Base-by-base conservation (phyloP, 1,140 invertebrate genomes). In the Heliconius congener region DNA sequence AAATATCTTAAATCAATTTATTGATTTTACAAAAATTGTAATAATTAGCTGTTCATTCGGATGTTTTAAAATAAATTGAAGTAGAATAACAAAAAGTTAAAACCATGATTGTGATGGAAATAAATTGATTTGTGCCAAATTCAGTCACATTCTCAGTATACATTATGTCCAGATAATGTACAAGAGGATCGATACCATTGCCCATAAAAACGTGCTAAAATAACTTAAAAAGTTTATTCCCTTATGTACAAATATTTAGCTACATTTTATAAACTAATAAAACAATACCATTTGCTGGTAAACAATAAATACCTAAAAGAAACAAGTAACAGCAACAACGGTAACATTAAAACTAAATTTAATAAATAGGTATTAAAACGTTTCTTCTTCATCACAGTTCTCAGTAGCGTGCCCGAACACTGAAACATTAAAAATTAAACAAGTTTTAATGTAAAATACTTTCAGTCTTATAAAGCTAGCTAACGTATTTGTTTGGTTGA, bases 321-420 rank as follows among this genome's bases (percentile, higher is more conserved):
- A 92, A 92, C 85, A 81, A 91, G 85, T 89, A 93, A 93, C 88
- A 94, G 90, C 84, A 92, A 92, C 89, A 93, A 92, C 83, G 91
- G 92, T 93, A 94, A 94, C 91, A 90, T 88, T 91, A 90, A 83
- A 88, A 84, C 84, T 89, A 90, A 87, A 88, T 71, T 85, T 85
- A 79, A 89, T 88, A 90, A 90, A 92, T 88, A 89, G 77, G 52
- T 83, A 78, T 90, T 93, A 98, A 95, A 96, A 98, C 77, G 97
- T 98, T 95, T 98, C 97, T 87, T 96, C 96, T 91, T 97, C 97
- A 93, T 97, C 96, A 95, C 98, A 98, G 85, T 98, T 96, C 81
- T 95, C 95, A 23, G 97, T 97, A 84, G 96, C 95, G 89, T 98
- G 98, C 11, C 97, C 97, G 94, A 98, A 98, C 79, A 96, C 97